Percentiles rank a stretch among this genome's conserved stretches.
These are phyloP conservation scores for Jaculus jaculus DNA, from an alignment of 2,113 vertebrate species.

Conservation along the genomic window DNA sequence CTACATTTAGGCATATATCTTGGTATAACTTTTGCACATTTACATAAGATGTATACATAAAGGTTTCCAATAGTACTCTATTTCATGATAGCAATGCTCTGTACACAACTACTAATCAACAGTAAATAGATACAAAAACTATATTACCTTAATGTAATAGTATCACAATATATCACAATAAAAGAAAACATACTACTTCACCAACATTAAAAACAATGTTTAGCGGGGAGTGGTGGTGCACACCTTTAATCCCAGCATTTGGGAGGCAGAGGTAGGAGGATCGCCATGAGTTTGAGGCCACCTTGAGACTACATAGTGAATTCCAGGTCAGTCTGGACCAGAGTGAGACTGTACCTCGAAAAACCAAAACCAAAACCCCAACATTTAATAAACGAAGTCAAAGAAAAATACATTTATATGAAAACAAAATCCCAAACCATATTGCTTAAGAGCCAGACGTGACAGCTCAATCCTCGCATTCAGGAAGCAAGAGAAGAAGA, in stretches of 20 bases:
- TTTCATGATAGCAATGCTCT: background rate
- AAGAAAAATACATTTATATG: slow-evolving; percentile 38
- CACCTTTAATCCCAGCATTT: too few relatives aligned
- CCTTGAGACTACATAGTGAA: too few relatives aligned
- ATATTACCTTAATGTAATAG: background rate
- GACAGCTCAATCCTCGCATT: too few relatives aligned
- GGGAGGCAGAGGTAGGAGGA: too few relatives aligned
- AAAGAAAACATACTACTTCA: background rate
- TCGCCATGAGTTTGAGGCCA: too few relatives aligned
- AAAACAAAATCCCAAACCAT: background rate
- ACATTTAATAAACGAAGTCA: slow-evolving; percentile 3
- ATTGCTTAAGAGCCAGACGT: background rate
- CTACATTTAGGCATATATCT: background rate
- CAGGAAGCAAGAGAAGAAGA: too few relatives aligned
- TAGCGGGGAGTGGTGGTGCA: too few relatives aligned
- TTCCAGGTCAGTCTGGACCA: too few relatives aligned
- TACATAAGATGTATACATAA: background rate
- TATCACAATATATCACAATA: background rate
- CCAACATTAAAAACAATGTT: slow-evolving; percentile 36
- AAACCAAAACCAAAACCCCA: too few relatives aligned
- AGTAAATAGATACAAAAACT: background rate
- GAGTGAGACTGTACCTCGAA: too few relatives aligned
- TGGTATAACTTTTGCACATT: background rate
- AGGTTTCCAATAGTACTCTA: background rate
- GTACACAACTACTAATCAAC: background rate